Evolutionary conservation across 2,888 invertebrate species (phyloP).

Genomic region (Azorinus chamasolen): DNA sequence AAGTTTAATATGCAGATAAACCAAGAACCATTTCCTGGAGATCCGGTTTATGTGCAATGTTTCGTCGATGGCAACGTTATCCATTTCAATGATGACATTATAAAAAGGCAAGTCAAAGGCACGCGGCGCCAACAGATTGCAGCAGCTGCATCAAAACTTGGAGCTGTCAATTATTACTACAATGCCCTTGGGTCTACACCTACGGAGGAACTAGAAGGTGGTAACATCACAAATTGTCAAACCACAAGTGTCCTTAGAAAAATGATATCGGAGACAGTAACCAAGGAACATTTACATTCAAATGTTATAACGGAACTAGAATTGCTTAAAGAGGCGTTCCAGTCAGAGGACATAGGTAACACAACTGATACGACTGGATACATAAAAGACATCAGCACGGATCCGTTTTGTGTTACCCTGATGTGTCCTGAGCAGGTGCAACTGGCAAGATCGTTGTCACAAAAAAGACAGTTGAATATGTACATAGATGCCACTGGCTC

Average conservation of each 20-base stretch:
- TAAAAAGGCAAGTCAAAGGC: background rate
- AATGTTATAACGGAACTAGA: background rate
- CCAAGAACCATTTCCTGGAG: background rate
- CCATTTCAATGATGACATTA: background rate
- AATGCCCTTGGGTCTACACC: background rate
- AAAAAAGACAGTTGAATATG: background rate
- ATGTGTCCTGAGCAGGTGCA: background rate
- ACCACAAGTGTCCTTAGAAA: background rate
- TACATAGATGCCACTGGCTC: conserved; percentile 10
- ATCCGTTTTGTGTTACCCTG: background rate
- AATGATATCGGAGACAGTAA: background rate
- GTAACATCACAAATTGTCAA: background rate
- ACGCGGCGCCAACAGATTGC: background rate
- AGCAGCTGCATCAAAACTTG: no score
- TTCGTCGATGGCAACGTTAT: background rate
- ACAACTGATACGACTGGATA: no score
- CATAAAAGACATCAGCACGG: background rate
- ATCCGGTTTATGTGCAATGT: background rate
- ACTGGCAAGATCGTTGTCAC: background rate
- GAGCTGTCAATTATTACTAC: conserved; percentile 1
- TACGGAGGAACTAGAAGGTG: background rate
- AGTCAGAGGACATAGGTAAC: background rate
- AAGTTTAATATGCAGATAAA: background rate
- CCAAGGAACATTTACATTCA: background rate
- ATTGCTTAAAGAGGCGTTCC: background rate